These are phyloP conservation scores for Cryptocephalus primarius DNA, from an alignment of 2,888 invertebrate species.

Conservation along the genomic window DNA sequence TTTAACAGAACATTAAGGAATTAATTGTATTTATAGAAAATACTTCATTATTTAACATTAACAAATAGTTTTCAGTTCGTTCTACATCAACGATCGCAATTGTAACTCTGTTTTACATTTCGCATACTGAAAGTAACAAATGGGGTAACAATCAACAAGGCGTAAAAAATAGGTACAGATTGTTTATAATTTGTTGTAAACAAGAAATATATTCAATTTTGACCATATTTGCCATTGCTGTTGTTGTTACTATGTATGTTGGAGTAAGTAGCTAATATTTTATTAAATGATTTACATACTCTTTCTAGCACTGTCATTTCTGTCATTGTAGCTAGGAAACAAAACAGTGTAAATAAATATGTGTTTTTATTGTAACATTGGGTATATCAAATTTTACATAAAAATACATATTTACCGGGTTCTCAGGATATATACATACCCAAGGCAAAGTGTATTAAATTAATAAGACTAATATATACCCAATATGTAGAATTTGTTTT, in stretches of 20 bases:
- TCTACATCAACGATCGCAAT: background rate
- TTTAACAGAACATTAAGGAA: background rate
- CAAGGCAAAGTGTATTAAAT: background rate
- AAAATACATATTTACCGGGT: background rate
- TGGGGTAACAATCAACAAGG: background rate
- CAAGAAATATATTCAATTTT: background rate
- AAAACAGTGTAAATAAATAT: too few species aligned
- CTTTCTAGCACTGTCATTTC: too few species aligned
- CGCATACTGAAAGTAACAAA: background rate
- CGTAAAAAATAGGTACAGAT: background rate
- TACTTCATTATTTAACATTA: conserved; percentile 8
- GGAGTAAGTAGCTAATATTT: background rate
- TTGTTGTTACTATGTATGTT: background rate
- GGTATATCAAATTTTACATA: too few species aligned
- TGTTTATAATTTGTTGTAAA: background rate
- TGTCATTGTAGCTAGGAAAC: too few species aligned
- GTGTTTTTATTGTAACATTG: too few species aligned
- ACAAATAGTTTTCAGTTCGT: background rate
- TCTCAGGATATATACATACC: conserved; percentile 1
- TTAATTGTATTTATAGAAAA: conserved; percentile 16
- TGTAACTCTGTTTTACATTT: background rate
- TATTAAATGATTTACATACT: too few species aligned
- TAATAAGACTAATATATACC: conserved; percentile 3
- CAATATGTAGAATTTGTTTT: conserved; percentile 15
- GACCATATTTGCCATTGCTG: too few species aligned